phyloP scores from a whole-genome alignment of 2,113 vertebrate genomes.

The Chaetodon auriga region DNA sequence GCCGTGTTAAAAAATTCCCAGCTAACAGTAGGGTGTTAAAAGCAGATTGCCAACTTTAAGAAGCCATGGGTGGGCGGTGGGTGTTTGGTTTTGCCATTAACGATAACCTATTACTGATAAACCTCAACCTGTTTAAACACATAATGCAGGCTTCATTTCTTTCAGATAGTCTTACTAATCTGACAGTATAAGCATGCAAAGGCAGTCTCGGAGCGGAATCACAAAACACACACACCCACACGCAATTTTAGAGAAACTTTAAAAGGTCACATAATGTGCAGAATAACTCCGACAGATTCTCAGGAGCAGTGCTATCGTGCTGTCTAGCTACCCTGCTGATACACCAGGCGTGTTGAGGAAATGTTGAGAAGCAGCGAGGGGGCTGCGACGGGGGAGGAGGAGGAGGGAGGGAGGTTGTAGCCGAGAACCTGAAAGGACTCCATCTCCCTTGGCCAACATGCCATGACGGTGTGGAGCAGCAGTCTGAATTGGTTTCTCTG shows the following conservation, averaged over 20 bases:
- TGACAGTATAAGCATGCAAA: constrained; percentile 38
- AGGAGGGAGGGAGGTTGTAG: constrained; percentile 52
- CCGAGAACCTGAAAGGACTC: constrained; percentile 78
- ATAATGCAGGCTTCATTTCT: constrained; percentile 57
- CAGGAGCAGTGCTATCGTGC: constrained; percentile 47
- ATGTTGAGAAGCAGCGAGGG: constrained; percentile 63
- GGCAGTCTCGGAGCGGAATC: constrained; percentile 19
- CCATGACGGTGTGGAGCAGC: constrained; percentile 79
- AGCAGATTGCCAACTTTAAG: constrained; percentile 71
- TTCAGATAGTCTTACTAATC: constrained; percentile 54
- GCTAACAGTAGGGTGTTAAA: constrained; percentile 64
- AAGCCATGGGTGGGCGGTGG: constrained; percentile 56
- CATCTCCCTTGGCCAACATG: constrained; percentile 81
- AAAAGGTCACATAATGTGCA: constrained; percentile 72
- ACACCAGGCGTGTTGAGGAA: constrained; percentile 68
- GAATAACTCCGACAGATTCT: constrained; percentile 62
- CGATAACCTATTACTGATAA: constrained; percentile 68
- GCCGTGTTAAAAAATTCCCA: constrained; percentile 50
- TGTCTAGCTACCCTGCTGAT: constrained; percentile 65
- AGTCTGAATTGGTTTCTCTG: constrained; percentile 79
- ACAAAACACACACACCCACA: constrained; percentile 21
- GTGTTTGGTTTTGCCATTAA: constrained; percentile 64
- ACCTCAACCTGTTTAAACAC: constrained; percentile 61
- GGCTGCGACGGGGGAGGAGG: constrained; percentile 25
- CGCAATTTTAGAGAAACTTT: constrained; percentile 56